These are phyloP conservation scores for Chelonus formosanus DNA, from an alignment of 2,888 invertebrate species.

Conservation along the genomic window DNA sequence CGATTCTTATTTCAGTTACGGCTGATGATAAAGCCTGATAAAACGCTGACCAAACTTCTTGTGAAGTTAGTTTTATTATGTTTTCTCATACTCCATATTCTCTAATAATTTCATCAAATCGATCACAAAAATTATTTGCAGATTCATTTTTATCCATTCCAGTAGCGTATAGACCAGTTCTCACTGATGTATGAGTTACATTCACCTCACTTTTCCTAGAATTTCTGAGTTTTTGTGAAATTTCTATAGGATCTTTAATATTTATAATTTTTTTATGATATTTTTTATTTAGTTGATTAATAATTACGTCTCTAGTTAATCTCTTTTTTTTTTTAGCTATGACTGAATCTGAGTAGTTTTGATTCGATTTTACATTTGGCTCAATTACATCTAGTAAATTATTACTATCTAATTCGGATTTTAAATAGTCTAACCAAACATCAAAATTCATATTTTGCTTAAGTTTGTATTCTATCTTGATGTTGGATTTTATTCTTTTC, in stretches of 20 bases:
- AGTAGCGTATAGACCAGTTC: slow-evolving; percentile 29
- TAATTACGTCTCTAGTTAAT: neutral
- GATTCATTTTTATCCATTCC: slow-evolving; percentile 20
- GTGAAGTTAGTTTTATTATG: slow-evolving; percentile 5
- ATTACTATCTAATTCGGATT: neutral
- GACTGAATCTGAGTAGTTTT: neutral
- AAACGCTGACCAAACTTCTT: slow-evolving; percentile 35
- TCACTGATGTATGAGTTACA: slow-evolving; percentile 36
- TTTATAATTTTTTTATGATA: slow-evolving; percentile 4
- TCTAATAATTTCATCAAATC: slow-evolving; percentile 16
- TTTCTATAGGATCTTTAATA: neutral
- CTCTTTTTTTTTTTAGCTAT: neutral
- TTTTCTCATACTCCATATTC: neutral
- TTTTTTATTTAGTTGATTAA: neutral
- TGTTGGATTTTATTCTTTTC: neutral
- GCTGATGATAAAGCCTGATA: slow-evolving; percentile 38
- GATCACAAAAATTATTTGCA: slow-evolving; percentile 17
- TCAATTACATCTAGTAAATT: slow-evolving; percentile 2
- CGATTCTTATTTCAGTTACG: slow-evolving; percentile 22
- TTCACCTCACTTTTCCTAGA: too few species aligned
- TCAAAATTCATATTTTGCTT: neutral
- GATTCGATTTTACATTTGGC: neutral
- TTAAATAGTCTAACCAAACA: neutral
- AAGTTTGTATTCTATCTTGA: slow-evolving; percentile 6
- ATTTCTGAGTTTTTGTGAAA: neutral